phyloP scores from a whole-genome alignment of 2,888 invertebrate genomes.

The Ditylenchus weischeri region DNA sequence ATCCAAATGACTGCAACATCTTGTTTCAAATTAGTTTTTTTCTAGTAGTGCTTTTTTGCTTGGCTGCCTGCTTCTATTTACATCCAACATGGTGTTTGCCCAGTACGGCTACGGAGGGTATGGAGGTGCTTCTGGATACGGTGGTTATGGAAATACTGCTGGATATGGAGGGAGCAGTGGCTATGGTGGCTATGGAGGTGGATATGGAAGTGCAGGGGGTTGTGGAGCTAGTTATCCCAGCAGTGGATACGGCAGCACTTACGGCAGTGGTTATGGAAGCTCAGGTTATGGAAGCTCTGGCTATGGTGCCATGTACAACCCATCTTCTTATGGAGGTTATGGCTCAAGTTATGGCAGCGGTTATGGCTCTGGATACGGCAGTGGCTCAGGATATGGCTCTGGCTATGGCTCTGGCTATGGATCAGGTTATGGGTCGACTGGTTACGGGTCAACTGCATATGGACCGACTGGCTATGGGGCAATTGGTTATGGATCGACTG shows the following conservation, averaged over 20 bases:
- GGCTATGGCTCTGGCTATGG: neutral
- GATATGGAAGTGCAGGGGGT: neutral
- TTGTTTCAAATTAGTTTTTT: too few species aligned
- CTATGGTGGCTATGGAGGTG: neutral
- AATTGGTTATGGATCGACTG: neutral
- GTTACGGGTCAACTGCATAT: neutral
- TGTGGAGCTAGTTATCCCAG: neutral
- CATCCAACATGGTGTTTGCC: neutral
- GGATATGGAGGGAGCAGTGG: neutral
- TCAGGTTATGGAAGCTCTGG: neutral
- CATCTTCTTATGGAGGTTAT: neutral
- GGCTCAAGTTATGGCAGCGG: too few species aligned
- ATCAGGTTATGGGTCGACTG: neutral
- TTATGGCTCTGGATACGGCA: too few species aligned
- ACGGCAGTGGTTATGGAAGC: constrained; percentile 7
- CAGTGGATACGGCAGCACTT: neutral
- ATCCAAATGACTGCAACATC: too few species aligned
- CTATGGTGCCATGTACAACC: neutral
- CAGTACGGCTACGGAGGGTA: neutral
- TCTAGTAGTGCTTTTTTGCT: too few species aligned
- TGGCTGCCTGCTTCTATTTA: too few species aligned
- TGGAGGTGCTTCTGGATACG: constrained; percentile 1
- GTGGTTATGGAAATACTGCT: too few species aligned
- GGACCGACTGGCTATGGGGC: neutral
- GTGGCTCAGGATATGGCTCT: too few species aligned